Evolutionary conservation across 2,888 invertebrate species (phyloP).

Genomic region (Drosophila kuntzei): DNA sequence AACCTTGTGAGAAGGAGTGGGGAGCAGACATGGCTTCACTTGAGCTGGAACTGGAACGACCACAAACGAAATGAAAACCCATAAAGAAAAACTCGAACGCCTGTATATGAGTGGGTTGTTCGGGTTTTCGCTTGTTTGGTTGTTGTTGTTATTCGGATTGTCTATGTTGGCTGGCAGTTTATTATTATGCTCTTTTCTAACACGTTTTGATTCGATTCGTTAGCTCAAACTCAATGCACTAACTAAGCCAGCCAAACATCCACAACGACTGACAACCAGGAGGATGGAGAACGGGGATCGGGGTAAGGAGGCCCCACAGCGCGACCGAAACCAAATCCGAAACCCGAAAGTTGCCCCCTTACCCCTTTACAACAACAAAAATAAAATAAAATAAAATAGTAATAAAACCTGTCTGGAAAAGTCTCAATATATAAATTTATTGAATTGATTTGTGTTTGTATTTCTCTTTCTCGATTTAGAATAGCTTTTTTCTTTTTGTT

Average conservation of each 20-base stretch:
- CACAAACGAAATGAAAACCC: slow-evolving; percentile 59
- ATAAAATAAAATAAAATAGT: slow-evolving; percentile 19
- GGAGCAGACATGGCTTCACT: slow-evolving; percentile 26
- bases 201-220: slow-evolving; percentile 69
- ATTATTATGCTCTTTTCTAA: slow-evolving; percentile 75
- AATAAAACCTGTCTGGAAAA: slow-evolving; percentile 63
- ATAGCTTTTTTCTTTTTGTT: slow-evolving; percentile 26
- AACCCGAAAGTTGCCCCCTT: slow-evolving; percentile 23
- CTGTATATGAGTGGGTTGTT: slow-evolving; percentile 32
- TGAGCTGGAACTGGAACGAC: slow-evolving; percentile 54
- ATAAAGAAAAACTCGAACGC: slow-evolving; percentile 58
- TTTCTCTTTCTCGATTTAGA: slow-evolving; percentile 50
- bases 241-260: slow-evolving; percentile 52
- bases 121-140: slow-evolving; percentile 15
- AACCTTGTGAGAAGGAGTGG: background rate
- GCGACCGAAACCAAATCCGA: slow-evolving; percentile 37
- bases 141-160: slow-evolving; percentile 22
- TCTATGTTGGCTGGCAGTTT: slow-evolving; percentile 44
- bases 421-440: slow-evolving; percentile 56
- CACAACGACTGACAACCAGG: background rate
- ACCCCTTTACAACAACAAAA: background rate
- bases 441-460: slow-evolving; percentile 71
- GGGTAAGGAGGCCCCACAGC: slow-evolving; percentile 43
- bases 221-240: slow-evolving; percentile 57
- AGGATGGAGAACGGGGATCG: too few relatives aligned